A percentile compares a stretch with the other conserved stretches of the same genome.
Conservation (phyloP, 2,113 vertebrate species). For the Seriola rivoliana region DNA sequence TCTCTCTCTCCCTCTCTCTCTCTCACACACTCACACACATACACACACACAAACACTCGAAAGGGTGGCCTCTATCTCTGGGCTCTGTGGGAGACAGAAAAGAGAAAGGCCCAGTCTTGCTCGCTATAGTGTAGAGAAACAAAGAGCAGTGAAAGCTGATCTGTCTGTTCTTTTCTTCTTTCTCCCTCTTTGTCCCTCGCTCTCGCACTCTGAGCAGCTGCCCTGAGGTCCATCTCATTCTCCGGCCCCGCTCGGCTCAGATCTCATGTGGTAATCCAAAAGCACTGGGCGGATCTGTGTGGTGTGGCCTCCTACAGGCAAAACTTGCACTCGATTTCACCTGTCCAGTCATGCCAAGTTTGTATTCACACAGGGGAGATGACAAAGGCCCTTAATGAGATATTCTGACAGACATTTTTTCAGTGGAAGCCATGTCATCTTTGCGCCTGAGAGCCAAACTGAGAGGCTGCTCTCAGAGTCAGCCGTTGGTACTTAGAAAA, state of each 20-base stretch:
- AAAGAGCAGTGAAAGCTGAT: constrained; percentile 76
- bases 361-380: constrained; percentile 22
- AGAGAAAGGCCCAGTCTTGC: constrained; percentile 54
- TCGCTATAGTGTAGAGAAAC: constrained; percentile 59
- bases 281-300: constrained; percentile 31
- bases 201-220: constrained; percentile 66
- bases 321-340: constrained; percentile 46
- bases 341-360: constrained; percentile 43
- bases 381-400: constrained; percentile 44
- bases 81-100: constrained; percentile 48
- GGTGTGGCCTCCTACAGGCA: constrained; percentile 27
- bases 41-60: background rate
- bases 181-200: constrained; percentile 58
- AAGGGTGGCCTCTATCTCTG: constrained; percentile 38
- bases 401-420: constrained; percentile 34
- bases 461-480: constrained; percentile 51
- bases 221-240: constrained; percentile 55
- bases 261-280: constrained; percentile 41
- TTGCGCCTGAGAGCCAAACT: constrained; percentile 37
- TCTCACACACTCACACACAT: constrained; percentile 1
- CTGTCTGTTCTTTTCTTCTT: constrained; percentile 66
- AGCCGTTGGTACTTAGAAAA: constrained; percentile 23
- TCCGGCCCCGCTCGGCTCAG: constrained; percentile 21
- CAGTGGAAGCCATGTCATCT: constrained; percentile 36
- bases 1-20: constrained; percentile 5